A percentile compares a stretch with the other conserved stretches of the same genome.
phyloP scores from a whole-genome alignment of 2,888 invertebrate genomes.

The Gonocerus acuteangulatus region DNA sequence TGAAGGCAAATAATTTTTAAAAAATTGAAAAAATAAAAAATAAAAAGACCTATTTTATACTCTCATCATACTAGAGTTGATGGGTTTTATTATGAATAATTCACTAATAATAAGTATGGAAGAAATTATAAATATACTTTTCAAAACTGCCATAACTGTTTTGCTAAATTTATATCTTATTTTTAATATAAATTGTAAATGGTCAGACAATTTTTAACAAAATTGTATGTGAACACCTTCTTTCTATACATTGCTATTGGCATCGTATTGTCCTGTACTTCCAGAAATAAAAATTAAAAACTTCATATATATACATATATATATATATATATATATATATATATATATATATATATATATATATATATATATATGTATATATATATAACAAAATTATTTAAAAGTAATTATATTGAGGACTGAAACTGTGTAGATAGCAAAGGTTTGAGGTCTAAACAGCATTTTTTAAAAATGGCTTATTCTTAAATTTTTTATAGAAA shows the following conservation, averaged over 20 bases:
- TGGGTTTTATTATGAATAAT: background rate
- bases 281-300: conserved; percentile 7
- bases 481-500: conserved; percentile 6
- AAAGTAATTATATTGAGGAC: conserved; percentile 13
- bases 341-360: no score
- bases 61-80: background rate
- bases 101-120: background rate
- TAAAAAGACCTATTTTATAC: conserved; percentile 11
- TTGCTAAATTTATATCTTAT: conserved; percentile 15
- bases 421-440: conserved; percentile 11
- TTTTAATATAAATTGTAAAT: conserved; percentile 9
- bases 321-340: no score
- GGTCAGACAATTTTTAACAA: background rate
- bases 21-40: background rate
- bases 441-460: conserved; percentile 15
- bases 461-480: conserved; percentile 12
- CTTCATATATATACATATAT: no score
- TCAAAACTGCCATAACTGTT: conserved; percentile 12
- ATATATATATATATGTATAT: no score
- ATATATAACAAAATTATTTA: background rate
- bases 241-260: background rate
- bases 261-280: conserved; percentile 19
- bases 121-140: conserved; percentile 2
- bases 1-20: background rate
- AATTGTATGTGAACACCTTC: background rate